Evolutionary conservation across 2,888 invertebrate genomes (phyloP).

Genomic region (Homarus gammarus): DNA sequence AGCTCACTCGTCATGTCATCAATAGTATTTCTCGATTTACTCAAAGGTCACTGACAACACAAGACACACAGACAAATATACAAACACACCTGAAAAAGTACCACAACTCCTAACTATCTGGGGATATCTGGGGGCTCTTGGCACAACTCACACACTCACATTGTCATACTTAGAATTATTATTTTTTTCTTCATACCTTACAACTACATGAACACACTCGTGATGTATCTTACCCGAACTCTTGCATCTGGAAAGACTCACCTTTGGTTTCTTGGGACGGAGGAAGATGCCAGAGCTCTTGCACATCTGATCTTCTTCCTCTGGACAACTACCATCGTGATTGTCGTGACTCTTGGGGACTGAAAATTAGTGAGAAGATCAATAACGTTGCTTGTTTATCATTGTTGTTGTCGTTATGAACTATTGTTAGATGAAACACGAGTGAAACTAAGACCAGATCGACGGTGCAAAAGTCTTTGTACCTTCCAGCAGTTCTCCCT

Average conservation of each 20-base stretch:
- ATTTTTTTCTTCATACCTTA: not conserved
- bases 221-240: not conserved
- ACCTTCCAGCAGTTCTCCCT: too few species aligned
- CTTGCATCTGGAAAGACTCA: conserved; percentile 20
- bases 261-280: conserved; percentile 46
- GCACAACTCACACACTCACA: not conserved
- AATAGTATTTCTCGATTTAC: too few species aligned
- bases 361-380: not conserved
- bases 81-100: not conserved
- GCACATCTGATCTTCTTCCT: conserved; percentile 57
- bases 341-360: conserved; percentile 43
- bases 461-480: too few species aligned
- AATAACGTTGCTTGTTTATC: not conserved
- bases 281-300: conserved; percentile 57
- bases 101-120: too few species aligned
- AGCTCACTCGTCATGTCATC: too few species aligned
- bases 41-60: too few species aligned
- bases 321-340: conserved; percentile 38
- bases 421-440: too few species aligned
- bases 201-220: not conserved
- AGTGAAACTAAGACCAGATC: too few species aligned
- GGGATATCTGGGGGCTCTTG: not conserved
- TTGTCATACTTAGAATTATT: too few species aligned
- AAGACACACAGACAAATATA: not conserved
- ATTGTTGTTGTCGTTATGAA: not conserved